Evolutionary conservation across 2,797 vertebrate species (phyloP).

Genomic region (Propithecus perrieri): DNA sequence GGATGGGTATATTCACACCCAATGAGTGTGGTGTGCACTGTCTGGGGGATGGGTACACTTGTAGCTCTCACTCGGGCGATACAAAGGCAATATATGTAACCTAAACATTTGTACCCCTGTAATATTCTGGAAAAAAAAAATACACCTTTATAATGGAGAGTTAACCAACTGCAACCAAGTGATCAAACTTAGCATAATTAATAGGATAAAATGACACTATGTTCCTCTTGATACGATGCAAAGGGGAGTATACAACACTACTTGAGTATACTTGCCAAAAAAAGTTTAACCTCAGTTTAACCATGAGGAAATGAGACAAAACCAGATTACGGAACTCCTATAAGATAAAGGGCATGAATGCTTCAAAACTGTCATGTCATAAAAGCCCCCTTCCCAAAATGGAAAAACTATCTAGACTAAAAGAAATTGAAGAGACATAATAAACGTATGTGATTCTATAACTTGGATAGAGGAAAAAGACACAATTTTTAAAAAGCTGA

Average conservation of each 20-base stretch:
- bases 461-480: background rate
- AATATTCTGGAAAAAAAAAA: background rate
- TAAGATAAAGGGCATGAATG: background rate
- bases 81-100: too few relatives aligned
- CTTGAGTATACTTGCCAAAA: background rate
- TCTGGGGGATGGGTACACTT: too few relatives aligned
- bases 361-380: background rate
- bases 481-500: background rate
- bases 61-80: too few relatives aligned
- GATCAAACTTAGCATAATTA: conserved; percentile 25
- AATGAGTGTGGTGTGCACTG: too few relatives aligned
- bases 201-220: background rate
- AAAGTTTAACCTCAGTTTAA: conserved; percentile 29
- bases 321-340: background rate
- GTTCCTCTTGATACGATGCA: background rate
- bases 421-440: background rate
- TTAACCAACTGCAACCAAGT: background rate
- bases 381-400: background rate
- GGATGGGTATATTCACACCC: too few relatives aligned
- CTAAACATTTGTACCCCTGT: too few relatives aligned
- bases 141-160: background rate
- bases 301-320: conserved; percentile 12
- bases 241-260: background rate
- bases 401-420: background rate
- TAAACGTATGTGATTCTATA: background rate